A percentile compares a stretch with the other conserved stretches of the same genome.
phyloP scores from a whole-genome alignment of 2,888 invertebrate genomes.

The Pegoplata infirma region DNA sequence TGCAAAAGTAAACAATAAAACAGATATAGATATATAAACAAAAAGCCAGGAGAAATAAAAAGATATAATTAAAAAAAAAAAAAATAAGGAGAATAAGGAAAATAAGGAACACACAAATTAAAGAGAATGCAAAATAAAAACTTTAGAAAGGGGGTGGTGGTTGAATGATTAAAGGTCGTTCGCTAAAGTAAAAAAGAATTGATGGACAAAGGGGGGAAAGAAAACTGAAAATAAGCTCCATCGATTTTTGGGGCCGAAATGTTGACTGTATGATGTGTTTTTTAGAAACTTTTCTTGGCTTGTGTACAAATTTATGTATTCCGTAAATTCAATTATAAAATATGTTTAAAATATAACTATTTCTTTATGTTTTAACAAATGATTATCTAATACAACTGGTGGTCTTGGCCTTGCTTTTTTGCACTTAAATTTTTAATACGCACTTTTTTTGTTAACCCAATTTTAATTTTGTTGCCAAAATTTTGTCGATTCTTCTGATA shows the following conservation, averaged over 20 bases:
- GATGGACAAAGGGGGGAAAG: background rate
- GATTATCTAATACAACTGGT: conserved; percentile 45
- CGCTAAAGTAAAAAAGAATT: background rate
- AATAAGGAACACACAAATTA: background rate
- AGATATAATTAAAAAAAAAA: background rate
- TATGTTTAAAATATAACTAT: background rate
- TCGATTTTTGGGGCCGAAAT: conserved; percentile 38
- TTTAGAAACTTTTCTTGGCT: background rate
- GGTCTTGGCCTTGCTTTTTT: conserved; percentile 2
- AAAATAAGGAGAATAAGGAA: background rate
- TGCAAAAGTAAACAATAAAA: conserved; percentile 31
- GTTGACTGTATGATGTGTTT: background rate
- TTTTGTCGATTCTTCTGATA: background rate
- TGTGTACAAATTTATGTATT: background rate
- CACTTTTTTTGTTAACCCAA: background rate
- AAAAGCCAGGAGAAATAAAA: background rate
- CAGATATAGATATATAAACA: background rate
- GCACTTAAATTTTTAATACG: background rate
- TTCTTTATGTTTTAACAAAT: conserved; percentile 1
- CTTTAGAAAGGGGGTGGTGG: no score
- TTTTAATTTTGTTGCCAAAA: background rate
- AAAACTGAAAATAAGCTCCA: conserved; percentile 31
- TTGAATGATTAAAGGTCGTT: background rate
- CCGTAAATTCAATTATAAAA: conserved; percentile 10
- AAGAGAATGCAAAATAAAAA: background rate